Conservation (phyloP, 2,888 invertebrate species). For the Hoplodrina ambigua region DNA sequence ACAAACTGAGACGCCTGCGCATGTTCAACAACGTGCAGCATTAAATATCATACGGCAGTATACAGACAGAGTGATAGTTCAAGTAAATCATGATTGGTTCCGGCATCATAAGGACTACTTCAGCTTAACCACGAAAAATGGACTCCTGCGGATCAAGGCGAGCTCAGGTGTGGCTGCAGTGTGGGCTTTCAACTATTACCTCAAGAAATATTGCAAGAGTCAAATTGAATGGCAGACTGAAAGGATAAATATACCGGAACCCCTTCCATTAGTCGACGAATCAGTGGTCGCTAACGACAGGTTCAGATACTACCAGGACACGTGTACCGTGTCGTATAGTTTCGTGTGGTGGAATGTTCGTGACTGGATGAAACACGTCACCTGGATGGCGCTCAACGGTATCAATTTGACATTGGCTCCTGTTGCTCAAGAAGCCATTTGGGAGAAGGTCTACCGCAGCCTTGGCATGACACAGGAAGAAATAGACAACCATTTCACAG, state of each 20-base stretch:
- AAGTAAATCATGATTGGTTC: conserved; percentile 77
- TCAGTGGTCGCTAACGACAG: conserved; percentile 92
- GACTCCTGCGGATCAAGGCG: conserved; percentile 83
- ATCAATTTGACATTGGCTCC: conserved; percentile 97
- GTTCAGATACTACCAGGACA: conserved; percentile 98
- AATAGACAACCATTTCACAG: conserved; percentile 95
- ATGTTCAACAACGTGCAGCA: conserved; percentile 75
- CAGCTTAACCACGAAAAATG: conserved; percentile 70
- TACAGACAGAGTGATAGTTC: conserved; percentile 67
- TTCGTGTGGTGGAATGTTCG: conserved; percentile 97
- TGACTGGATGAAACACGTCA: conserved; percentile 96
- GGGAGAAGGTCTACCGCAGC: conserved; percentile 94
- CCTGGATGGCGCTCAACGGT: conserved; percentile 99
- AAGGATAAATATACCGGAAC: conserved; percentile 90
- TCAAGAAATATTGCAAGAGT: conserved; percentile 95
- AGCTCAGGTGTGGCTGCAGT: conserved; percentile 95
- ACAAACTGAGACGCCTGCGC: conserved; percentile 67
- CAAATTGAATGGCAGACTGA: conserved; percentile 97
- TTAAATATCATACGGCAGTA: conserved; percentile 73
- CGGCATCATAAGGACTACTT: conserved; percentile 81
- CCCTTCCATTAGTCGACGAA: conserved; percentile 90
- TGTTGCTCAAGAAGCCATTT: conserved; percentile 96
- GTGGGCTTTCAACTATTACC: conserved; percentile 96
- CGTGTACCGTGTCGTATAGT: conserved; percentile 95
- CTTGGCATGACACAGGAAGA: conserved; percentile 94